Conservation (phyloP, 2,113 vertebrate genomes). For the Halcyon malimbica region DNA sequence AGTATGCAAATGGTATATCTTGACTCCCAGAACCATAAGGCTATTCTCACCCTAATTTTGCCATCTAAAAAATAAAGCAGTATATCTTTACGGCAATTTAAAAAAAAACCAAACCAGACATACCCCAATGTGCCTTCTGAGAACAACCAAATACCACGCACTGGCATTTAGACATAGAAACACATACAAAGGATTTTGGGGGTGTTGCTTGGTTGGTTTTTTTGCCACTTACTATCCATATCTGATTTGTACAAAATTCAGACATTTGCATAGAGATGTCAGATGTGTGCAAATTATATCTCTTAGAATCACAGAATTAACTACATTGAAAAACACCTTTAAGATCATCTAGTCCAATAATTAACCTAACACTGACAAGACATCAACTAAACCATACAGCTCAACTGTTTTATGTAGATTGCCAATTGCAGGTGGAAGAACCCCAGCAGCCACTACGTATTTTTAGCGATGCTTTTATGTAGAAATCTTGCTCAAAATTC, state of each 20-base stretch:
- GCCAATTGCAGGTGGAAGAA: not conserved
- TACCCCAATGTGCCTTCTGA: not conserved
- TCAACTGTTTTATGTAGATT: not conserved
- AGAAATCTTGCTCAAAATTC: not conserved
- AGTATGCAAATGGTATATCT: not conserved
- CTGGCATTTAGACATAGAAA: not conserved
- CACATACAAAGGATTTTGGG: not conserved
- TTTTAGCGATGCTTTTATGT: not conserved
- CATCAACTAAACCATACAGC: not conserved
- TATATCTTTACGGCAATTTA: not conserved
- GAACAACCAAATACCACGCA: not conserved
- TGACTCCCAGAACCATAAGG: not conserved
- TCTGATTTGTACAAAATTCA: not conserved
- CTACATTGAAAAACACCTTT: too few relatives aligned
- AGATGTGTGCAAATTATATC: not conserved
- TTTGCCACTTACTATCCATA: not conserved
- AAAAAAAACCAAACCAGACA: not conserved
- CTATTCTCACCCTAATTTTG: not conserved
- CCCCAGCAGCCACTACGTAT: not conserved
- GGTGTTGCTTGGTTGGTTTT: rapidly evolving
- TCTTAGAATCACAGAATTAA: not conserved
- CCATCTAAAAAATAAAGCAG: not conserved
- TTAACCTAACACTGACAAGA: too few relatives aligned
- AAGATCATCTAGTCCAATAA: too few relatives aligned
- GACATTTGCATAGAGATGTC: not conserved